Base-by-base conservation (phyloP, 2,888 invertebrate species). In the Atethmia centrago region DNA sequence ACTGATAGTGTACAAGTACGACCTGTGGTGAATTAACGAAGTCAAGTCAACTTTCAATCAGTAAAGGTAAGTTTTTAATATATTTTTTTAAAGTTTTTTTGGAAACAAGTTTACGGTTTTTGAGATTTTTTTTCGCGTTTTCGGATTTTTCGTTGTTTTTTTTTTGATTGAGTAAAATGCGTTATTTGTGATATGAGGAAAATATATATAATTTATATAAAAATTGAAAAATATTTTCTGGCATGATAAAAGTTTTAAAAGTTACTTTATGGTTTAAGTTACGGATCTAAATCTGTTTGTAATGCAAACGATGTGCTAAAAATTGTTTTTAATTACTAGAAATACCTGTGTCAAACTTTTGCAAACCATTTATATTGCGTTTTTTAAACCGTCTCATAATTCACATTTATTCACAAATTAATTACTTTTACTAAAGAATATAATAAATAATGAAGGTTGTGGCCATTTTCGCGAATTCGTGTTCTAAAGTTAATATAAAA, bases 1-100 rank as follows among this genome's bases (percentile, higher is more conserved):
- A 85, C 89, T 88, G 77, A 84, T 80, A 76, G 71, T 55, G 49
- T 56, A 61, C 28, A n/a, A 59, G 63, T 36, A 67, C 25, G 66
- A 19, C 66, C 61, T 67, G 82, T 84, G 61, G 63, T 84, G 73
- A 25, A 40, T 36, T 47, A 73, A 14, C 81, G 81, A 55, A 62
- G n/a, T 58, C 28, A 56, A 67, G 21, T 25, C 19, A 53, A 75
- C 49, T 58, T 69, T 67, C 25, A 77, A 40, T 21, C 53, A 14
- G 71, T 71, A 75, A 77, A 77, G 86, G 77, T 77, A 61, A 64
- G 49, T 65, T 55, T 59, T 63, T 63, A 0, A 1, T 7, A 53
- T 45, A 31, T 65, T 49, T 31, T 21, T 25, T 5, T 0, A 31
- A n/a, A 21, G 3, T 40, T 56, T 42, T 47, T 49, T 49, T 7